These are phyloP conservation scores for Trachemys scripta DNA, from an alignment of 2,113 vertebrate genomes.

Conservation along the genomic window DNA sequence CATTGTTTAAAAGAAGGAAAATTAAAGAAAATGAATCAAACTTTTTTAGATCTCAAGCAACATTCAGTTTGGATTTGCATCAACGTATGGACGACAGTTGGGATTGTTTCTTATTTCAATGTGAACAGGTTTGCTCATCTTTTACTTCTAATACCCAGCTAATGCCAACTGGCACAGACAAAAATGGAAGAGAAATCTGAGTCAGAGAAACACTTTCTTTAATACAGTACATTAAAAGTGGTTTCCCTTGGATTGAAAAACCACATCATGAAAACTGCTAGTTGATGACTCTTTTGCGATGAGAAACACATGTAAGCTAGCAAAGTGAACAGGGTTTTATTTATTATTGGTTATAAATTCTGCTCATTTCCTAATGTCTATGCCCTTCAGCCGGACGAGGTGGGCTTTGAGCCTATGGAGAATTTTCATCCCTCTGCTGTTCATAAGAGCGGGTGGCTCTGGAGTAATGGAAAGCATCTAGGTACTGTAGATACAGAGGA, in stretches of 20 bases:
- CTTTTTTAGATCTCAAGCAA: background rate
- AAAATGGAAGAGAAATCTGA: slow-evolving; percentile 39
- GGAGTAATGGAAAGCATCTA: background rate
- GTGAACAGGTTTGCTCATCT: background rate
- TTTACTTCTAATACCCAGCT: background rate
- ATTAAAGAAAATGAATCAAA: background rate
- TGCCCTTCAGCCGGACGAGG: background rate
- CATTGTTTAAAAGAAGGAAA: background rate
- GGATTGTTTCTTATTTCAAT: background rate
- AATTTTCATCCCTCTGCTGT: fast-evolving
- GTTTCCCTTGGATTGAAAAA: slow-evolving; percentile 51
- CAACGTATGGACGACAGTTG: background rate
- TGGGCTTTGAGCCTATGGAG: background rate
- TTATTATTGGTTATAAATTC: background rate
- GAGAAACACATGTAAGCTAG: slow-evolving; percentile 8
- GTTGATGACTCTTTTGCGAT: background rate
- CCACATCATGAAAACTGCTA: slow-evolving; percentile 1
- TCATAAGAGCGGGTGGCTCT: background rate
- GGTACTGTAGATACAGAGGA: background rate
- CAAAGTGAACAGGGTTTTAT: background rate
- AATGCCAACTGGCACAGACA: slow-evolving; percentile 23
- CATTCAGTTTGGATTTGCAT: background rate
- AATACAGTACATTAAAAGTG: slow-evolving; percentile 43
- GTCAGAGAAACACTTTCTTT: slow-evolving; percentile 49
- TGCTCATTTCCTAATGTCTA: background rate